Evolutionary conservation across 2,888 invertebrate genomes (phyloP).

Genomic region (Cerastoderma edule): DNA sequence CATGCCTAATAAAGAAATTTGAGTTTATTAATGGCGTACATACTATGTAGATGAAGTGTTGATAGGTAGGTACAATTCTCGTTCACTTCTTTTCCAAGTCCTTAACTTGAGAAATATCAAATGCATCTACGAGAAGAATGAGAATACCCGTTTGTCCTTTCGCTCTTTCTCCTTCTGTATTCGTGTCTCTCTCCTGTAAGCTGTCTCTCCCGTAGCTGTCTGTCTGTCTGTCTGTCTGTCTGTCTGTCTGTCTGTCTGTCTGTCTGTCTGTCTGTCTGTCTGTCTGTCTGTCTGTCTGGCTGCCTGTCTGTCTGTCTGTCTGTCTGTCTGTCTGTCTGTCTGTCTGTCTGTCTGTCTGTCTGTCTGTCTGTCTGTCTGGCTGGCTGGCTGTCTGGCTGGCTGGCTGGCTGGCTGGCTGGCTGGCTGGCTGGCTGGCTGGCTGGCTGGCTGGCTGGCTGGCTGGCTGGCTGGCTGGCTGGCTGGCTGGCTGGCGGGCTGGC

Average conservation of each 20-base stretch:
- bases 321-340: slow-evolving; percentile 27
- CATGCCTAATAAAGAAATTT: too few relatives aligned
- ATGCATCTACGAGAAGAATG: too few relatives aligned
- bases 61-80: too few relatives aligned
- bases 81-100: too few relatives aligned
- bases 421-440: not conserved
- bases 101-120: too few relatives aligned
- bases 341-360: slow-evolving; percentile 27
- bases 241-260: slow-evolving; percentile 27
- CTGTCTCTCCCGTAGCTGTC: too few relatives aligned
- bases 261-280: slow-evolving; percentile 27
- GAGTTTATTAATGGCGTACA: too few relatives aligned
- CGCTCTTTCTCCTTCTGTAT: too few relatives aligned
- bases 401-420: not conserved
- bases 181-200: too few relatives aligned
- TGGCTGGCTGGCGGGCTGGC: slow-evolving; percentile 18
- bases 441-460: not conserved
- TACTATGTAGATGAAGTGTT: too few relatives aligned
- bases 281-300: slow-evolving; percentile 26
- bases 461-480: not conserved
- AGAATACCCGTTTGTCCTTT: too few relatives aligned
- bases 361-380: slow-evolving; percentile 26
- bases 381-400: slow-evolving; percentile 2
- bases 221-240: slow-evolving; percentile 27
- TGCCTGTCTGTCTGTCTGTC: slow-evolving; percentile 26